These are phyloP conservation scores for Rhyacichthys aspro DNA, from an alignment of 2,797 vertebrate genomes.

Conservation along the genomic window DNA sequence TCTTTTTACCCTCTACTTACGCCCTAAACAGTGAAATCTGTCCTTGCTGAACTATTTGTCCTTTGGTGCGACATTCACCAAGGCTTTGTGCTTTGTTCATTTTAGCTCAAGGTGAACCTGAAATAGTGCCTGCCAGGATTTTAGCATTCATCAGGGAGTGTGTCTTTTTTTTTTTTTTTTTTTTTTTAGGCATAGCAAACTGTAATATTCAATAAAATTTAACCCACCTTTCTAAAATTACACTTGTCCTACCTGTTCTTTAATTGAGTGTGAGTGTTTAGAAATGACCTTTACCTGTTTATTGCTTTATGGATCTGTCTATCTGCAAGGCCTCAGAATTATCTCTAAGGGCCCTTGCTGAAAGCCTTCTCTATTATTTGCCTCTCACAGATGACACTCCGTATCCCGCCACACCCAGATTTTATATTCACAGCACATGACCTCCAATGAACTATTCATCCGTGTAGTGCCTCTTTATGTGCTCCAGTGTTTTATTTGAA, in stretches of 20 bases:
- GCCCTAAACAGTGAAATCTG: conserved; percentile 21
- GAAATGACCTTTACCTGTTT: conserved; percentile 54
- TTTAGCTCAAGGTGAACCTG: conserved; percentile 36
- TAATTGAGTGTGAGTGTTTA: background rate
- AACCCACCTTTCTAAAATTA: conserved; percentile 7
- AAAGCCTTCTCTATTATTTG: conserved; percentile 34
- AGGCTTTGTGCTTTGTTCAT: conserved; percentile 26
- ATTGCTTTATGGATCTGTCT: conserved; percentile 55
- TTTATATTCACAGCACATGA: conserved; percentile 38
- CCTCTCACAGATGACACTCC: conserved; percentile 42
- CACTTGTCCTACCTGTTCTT: background rate
- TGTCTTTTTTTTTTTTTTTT: conserved; percentile 21
- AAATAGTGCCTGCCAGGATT: conserved; percentile 14
- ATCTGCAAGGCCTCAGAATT: conserved; percentile 24
- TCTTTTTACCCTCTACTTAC: conserved; percentile 26
- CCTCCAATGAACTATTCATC: conserved; percentile 45
- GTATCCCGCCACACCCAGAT: conserved; percentile 45
- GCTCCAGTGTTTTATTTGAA: conserved; percentile 35
- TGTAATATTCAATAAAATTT: conserved; percentile 9
- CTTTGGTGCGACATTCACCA: conserved; percentile 25
- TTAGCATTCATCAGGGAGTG: conserved; percentile 1
- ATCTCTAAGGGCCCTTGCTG: conserved; percentile 22
- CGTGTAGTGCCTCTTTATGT: conserved; percentile 21
- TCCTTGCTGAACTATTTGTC: conserved; percentile 33
- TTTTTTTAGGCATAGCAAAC: conserved; percentile 25